A percentile compares a stretch with the other conserved stretches of the same genome.
phyloP scores from a whole-genome alignment of 2,113 vertebrate genomes.

The Oryzias woworae region DNA sequence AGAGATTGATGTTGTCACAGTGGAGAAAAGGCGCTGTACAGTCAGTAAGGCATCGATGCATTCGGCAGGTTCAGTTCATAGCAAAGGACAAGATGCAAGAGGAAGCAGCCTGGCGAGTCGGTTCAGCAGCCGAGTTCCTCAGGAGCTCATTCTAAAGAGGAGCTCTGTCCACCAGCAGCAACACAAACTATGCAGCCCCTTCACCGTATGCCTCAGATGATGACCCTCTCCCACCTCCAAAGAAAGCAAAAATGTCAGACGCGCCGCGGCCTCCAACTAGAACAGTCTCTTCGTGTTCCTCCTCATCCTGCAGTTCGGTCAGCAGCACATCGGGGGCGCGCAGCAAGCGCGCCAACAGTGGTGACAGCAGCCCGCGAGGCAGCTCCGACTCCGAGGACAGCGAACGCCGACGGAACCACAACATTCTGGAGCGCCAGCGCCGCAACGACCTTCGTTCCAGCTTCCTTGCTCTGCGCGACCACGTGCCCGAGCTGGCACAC shows the following conservation, averaged over 20 bases:
- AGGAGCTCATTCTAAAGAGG: conserved; percentile 90
- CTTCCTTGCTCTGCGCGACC: conserved; percentile 94
- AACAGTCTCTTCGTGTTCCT: conserved; percentile 61
- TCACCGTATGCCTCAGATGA: conserved; percentile 89
- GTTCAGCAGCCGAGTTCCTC: conserved; percentile 73
- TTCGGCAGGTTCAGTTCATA: conserved; percentile 59
- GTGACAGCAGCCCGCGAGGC: conserved; percentile 77
- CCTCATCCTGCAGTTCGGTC: conserved; percentile 48
- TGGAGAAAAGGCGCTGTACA: conserved; percentile 87
- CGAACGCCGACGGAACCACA: conserved; percentile 95
- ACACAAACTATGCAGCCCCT: conserved; percentile 96
- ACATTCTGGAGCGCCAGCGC: conserved; percentile 95
- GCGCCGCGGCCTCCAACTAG: conserved; percentile 76
- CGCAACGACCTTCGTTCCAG: conserved; percentile 97
- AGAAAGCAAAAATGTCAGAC: conserved; percentile 83
- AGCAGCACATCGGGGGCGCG: conserved; percentile 42
- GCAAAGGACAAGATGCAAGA: conserved; percentile 66
- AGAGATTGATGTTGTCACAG: conserved; percentile 95
- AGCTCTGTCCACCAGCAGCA: conserved; percentile 96
- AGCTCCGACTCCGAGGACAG: conserved; percentile 96
- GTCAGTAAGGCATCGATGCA: conserved; percentile 75
- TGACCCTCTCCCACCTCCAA: conserved; percentile 82
- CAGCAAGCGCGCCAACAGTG: conserved; percentile 84
- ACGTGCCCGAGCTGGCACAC: conserved; percentile 93
- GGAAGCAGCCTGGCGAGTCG: conserved; percentile 65